phyloP scores from a whole-genome alignment of 2,113 vertebrate species.

The Pteropus alecto region DNA sequence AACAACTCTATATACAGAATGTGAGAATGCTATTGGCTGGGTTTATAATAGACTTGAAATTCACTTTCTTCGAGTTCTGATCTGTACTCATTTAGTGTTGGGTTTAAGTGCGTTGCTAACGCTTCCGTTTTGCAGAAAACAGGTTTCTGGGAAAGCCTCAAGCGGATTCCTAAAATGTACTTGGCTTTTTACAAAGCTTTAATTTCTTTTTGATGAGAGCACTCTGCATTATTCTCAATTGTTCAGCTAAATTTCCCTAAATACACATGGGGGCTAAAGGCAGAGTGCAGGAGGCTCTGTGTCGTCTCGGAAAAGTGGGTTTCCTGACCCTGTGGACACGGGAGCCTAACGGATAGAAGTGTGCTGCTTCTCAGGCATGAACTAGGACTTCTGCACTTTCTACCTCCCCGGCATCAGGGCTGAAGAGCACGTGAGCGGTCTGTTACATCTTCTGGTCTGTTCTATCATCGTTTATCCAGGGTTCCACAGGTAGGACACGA shows the following conservation, averaged over 20 bases:
- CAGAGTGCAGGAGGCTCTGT: background rate
- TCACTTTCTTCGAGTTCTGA: background rate
- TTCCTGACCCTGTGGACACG: conserved; percentile 31
- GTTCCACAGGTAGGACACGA: background rate
- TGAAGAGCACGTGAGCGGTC: background rate
- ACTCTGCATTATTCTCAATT: background rate
- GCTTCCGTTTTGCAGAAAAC: background rate
- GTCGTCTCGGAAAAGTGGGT: background rate
- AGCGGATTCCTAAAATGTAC: background rate
- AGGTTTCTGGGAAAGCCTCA: background rate
- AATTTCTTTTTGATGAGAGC: conserved; percentile 10
- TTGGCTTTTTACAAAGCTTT: conserved; percentile 25
- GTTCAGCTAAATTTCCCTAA: conserved; percentile 48
- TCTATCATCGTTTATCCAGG: background rate
- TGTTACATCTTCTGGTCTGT: background rate
- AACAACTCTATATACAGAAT: background rate
- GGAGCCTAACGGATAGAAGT: conserved; percentile 46
- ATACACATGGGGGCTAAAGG: background rate
- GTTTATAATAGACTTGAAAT: background rate
- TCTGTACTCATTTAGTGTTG: background rate
- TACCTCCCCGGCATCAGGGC: background rate
- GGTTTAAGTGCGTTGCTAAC: background rate
- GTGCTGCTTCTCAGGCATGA: conserved; percentile 39
- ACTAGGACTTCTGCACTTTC: background rate
- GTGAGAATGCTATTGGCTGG: background rate